Evolutionary conservation across 2,113 vertebrate genomes (phyloP).

Genomic region (Agapornis roseicollis): DNA sequence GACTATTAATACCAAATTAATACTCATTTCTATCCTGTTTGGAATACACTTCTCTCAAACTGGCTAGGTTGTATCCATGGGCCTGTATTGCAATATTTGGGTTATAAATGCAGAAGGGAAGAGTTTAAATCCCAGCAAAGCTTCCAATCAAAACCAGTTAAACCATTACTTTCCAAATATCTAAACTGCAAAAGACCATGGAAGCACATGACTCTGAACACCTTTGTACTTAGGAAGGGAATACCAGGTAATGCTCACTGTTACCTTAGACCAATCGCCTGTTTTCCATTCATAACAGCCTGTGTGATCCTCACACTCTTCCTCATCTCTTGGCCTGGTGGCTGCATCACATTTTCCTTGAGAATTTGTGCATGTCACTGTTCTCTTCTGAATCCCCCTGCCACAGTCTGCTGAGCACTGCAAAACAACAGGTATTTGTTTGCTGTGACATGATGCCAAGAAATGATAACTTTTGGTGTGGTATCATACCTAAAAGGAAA

Average conservation of each 20-base stretch:
- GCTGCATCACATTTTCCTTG: constrained; percentile 86
- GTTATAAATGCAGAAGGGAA: background rate
- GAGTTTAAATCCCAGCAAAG: background rate
- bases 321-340: constrained; percentile 80
- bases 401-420: constrained; percentile 94
- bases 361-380: constrained; percentile 87
- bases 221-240: background rate
- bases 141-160: background rate
- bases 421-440: constrained; percentile 7
- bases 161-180: background rate
- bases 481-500: background rate
- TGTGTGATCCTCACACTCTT: constrained; percentile 87
- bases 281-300: constrained; percentile 95
- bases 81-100: background rate
- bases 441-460: background rate
- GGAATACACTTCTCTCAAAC: background rate
- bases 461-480: background rate
- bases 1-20: background rate
- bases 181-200: background rate
- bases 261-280: constrained; percentile 96
- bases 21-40: background rate
- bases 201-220: background rate
- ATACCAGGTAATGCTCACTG: rapidly evolving
- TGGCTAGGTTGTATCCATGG: background rate
- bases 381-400: constrained; percentile 81